Evolutionary conservation across 2,888 invertebrate genomes (phyloP).

Genomic region (Limnephilus auricula): DNA sequence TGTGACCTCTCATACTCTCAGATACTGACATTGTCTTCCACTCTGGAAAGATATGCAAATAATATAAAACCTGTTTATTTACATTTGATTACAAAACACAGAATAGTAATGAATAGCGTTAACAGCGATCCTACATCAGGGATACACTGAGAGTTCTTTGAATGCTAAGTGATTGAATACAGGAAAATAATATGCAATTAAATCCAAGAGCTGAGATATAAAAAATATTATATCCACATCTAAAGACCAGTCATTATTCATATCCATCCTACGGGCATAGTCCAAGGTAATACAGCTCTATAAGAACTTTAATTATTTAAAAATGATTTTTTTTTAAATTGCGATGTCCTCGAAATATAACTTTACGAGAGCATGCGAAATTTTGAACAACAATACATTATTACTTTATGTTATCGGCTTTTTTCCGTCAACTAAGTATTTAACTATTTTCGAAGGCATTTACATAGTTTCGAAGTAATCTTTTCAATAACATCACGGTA

Average conservation of each 20-base stretch:
- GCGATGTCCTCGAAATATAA: not conserved
- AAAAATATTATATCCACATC: conserved; percentile 2
- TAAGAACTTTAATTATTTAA: not conserved
- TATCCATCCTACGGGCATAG: not conserved
- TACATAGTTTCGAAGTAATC: not conserved
- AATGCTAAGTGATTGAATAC: not conserved
- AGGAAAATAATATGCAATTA: not conserved
- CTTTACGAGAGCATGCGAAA: not conserved
- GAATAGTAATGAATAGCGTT: not conserved
- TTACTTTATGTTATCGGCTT: too few relatives aligned
- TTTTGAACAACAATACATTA: not conserved
- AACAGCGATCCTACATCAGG: not conserved
- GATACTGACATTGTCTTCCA: not conserved
- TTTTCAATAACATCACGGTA: not conserved
- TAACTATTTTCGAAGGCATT: not conserved
- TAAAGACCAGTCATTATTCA: not conserved
- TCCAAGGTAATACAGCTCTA: not conserved
- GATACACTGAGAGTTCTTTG: not conserved
- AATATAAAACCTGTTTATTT: not conserved
- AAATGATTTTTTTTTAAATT: not conserved
- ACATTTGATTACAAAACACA: not conserved
- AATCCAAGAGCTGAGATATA: not conserved
- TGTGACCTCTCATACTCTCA: too few relatives aligned
- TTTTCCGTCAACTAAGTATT: not conserved
- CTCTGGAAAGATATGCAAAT: not conserved